Evolutionary conservation across 1,140 invertebrate species (phyloP), one percentile per base, ranked within the genome.

Genomic region (Cylas formicarius): DNA sequence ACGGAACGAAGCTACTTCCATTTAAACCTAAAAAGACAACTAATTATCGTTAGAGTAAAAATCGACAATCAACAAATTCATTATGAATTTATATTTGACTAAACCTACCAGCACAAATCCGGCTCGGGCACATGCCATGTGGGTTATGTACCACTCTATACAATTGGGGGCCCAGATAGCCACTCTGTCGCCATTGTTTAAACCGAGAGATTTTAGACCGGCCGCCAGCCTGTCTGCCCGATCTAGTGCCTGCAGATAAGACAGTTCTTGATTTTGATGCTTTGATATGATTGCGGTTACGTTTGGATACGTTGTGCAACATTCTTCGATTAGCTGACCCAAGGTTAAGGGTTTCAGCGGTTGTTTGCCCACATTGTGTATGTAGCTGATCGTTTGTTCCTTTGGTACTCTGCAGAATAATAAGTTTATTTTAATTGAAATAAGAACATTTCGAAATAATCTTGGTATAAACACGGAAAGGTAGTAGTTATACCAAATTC

Each of bases 141-240:
- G 75, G 0, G 78, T 71, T 0, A 94, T 57, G 2, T 86, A 70
- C 90, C 91, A 97, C 55, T 87, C 80, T 6, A 78, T 58, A 20
- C 73, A 73, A 65, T 96, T 97, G 0, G 91, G 89, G 0, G 81
- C 79, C 85, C 86, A 96, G 7, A 97, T 71, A 0, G 84, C 93
- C 2, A 98, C 53, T 3, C 85, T 65, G 57, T 97, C 92, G 0
- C 90, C 90, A 33, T 68, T 75, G 45, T 80, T 60, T 10, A 96
- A 61, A 0, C 90, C 90, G 8, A 92, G 58, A 16, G 76, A 75
- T 28, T 80, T 61, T 0, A 97, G 69, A 1, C 87, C 86, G 9
- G 82, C 82, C 3, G 90, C 91, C 1, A 97, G 57, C 21, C 75
- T 73, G 56, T 96, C 82, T 1, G 74, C 77, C 73, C 90, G 48